These are phyloP conservation scores for Leptinotarsa rubiginosa DNA, from an alignment of 2,888 invertebrate genomes.

Conservation along the genomic window DNA sequence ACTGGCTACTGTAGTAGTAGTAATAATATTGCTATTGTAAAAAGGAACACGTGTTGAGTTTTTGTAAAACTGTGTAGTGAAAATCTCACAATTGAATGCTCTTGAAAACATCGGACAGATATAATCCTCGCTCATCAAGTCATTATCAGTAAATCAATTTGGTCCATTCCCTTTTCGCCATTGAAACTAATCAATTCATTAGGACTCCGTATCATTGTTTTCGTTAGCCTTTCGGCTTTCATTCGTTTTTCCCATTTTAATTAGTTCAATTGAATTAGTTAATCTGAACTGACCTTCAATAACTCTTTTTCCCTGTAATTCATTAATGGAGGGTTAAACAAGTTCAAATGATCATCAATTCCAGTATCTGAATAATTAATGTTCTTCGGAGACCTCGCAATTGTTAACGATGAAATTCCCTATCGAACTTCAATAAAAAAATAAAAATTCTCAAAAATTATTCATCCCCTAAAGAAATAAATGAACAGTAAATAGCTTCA, in stretches of 20 bases:
- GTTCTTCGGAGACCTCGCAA: background rate
- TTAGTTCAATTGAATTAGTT: background rate
- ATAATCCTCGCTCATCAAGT: no score
- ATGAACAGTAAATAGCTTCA: conserved; percentile 27
- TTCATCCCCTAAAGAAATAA: conserved; percentile 22
- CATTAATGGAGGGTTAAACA: background rate
- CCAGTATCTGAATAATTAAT: background rate
- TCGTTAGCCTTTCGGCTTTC: no score
- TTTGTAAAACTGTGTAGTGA: no score
- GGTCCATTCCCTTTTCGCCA: no score
- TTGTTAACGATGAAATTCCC: conserved; percentile 18
- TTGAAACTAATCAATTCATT: no score
- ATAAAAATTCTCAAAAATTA: conserved; percentile 24
- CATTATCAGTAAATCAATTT: no score
- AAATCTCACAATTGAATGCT: no score
- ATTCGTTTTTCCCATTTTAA: background rate
- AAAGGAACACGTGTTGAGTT: no score
- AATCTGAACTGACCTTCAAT: background rate
- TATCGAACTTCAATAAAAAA: conserved; percentile 22
- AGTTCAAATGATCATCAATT: background rate
- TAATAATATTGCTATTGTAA: no score
- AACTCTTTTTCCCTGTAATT: background rate
- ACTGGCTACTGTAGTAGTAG: no score
- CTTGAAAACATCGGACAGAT: no score
- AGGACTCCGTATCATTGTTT: no score